Evolutionary conservation across 37 sponge, comb jelly and placozoan species (phyloP), one percentile per base, ranked within the genome.

Genomic region (Crambe crambe): DNA sequence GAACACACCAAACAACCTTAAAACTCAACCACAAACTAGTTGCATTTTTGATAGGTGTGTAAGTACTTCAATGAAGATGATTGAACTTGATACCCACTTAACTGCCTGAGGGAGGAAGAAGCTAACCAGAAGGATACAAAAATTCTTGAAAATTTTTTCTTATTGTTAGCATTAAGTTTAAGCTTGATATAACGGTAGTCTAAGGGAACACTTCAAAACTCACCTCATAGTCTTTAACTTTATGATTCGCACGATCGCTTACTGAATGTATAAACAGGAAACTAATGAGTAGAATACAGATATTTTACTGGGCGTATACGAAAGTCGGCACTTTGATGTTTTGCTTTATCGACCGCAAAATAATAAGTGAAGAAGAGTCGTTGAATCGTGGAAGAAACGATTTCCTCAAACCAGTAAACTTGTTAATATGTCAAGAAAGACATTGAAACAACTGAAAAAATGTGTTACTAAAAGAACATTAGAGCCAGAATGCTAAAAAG

Each of bases 311-410:
- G 31, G 66, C 35, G 66, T 65, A 9, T 32, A 2, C 66, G 34
- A 65, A 56, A 32, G 58, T 1, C 75, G 75, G 75, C 21, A 37
- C 75, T 75, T 75, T 75, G 75, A 75, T 75, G 60, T 75, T 23
- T 34, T 20, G 37, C 6, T 26, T 40, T 40, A 70, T 2, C 8
- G 71, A 70, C 42, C 71, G 71, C 42, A 70, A 70, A 70, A n/a
- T 15, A 32, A 41, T 22, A 41, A n/a, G 42, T 18, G 42, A 42
- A 25, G 42, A 35, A 41, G 42, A 41, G 42, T 6, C 2, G n/a
- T 21, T 17, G 3, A 25, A 70, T 27, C n/a, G 21, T n/a, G 42
- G 15, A 40, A 23, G 1, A 10, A 32, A 12, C 32, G 74, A 47
- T 32, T 6, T 43, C 56, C 36, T 51, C 42, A 57, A 57, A 32